Base-by-base conservation (phyloP, 2,888 invertebrate species). In the Mythimna vitellina region DNA sequence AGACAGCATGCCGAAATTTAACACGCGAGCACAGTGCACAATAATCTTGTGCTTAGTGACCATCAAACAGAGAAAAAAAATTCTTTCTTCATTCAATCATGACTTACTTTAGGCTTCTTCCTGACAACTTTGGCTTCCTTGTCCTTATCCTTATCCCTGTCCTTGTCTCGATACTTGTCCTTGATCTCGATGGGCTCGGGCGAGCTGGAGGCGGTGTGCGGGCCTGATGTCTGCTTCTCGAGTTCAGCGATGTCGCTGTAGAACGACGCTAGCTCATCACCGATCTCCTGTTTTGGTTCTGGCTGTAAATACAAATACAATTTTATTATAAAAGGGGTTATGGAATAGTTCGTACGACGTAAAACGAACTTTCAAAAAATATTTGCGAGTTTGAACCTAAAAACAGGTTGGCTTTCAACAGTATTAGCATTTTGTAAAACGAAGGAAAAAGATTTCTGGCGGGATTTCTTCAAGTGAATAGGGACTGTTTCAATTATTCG, bases 241-340 rank as follows among this genome's bases (percentile, higher is more conserved):
- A 96, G 77, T 62, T 95, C 93, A 0, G 96, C 97, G 38, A 97
- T 92, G 75, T 97, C 97, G 80, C 92, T 96, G 92, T 97, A 97
- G 92, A 97, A 97, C 0, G 96, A 96, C 32, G 93, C 90, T 0
- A 97, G 88, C 72, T 96, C 96, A 35, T 96, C 96, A 29, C 95
- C 94, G 20, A 96, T 94, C 72, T 94, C 94, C 71, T 91, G 92
- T 72, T 92, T 93, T 5, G 87, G 82, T 73, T 92, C 93, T 87
- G 90, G 87, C 69, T 76, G 66, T n/a, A 78, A 71, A 20, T 20
- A 70, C 8, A 57, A 17, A 8, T 0, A 22, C 2, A 17, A 17
- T 25, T 10, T 14, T 17, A 2, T 14, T 12, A 14, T 25, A 25
- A n/a, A 22, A 35, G 22, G 32, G 6, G 9, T 25, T 14, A 25